Base-by-base conservation (phyloP, 2,113 vertebrate species). In the Candoia aspera region DNA sequence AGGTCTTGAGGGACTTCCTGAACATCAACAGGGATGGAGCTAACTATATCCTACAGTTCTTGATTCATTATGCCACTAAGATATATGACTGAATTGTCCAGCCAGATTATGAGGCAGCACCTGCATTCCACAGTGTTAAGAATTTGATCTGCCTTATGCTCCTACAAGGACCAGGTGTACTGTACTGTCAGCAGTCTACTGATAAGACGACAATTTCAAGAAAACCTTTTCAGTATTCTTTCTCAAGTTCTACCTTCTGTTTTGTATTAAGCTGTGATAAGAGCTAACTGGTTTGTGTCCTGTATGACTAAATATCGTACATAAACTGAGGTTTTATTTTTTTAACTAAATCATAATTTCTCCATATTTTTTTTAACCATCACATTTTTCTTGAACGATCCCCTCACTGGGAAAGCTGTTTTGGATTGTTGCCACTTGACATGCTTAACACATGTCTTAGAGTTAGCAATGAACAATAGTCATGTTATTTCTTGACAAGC, bases 311-410 rank as follows among this genome's bases (percentile, higher is more conserved):
- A 58, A 79, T 83, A 49, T 94, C 54, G 94, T 0, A 0, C 24
- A 79, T 6, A 88, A 53, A 90, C 90, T 73, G 42, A 73, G 91
- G 94, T 33, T 79, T 79, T 37, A 37, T 37, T 79, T 73, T 73
- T 79, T 79, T 42, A 95, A 92, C 23, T 90, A 88, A 97, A 94
- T 91, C 58, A 92, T 6, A 3, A 94, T 95, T 96, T 89, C 84
- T 21, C 53, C 89, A 53, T 92, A 86, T 49, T 95, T 91, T 92
- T 59, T 92, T 15, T 90, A 89, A 62, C 88, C 86, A 49, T 42
- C 88, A 91, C 8, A 89, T 13, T n/a, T 59, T 93, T 94, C n/a
- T 87, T 21, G 85, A 60, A 23, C 5, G 91, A 8, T 59, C 54
- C 58, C 92, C 15, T 68, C 33, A 46, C 59, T 79, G 90, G 62